These are phyloP conservation scores for Clupea harengus DNA, from an alignment of 2,113 vertebrate genomes.

Conservation along the genomic window DNA sequence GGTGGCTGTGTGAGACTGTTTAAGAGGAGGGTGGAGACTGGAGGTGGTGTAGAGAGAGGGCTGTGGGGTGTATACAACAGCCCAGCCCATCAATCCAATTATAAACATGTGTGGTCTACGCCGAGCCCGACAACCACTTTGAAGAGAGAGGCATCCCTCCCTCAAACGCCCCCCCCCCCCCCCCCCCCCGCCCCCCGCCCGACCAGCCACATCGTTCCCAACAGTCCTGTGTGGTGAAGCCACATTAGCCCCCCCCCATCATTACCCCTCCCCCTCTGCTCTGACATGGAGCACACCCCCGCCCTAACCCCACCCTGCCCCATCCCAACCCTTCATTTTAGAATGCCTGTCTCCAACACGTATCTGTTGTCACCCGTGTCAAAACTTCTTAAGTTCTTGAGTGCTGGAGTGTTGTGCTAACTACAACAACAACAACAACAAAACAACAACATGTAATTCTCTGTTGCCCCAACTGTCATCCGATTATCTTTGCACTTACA, in stretches of 20 bases:
- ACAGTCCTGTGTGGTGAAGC: slow-evolving; percentile 41
- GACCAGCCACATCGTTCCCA: slow-evolving; percentile 30
- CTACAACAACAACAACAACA: neutral
- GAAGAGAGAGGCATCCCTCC: slow-evolving; percentile 25
- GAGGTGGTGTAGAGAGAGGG: neutral
- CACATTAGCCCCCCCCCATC: slow-evolving; percentile 39
- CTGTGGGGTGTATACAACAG: slow-evolving; percentile 42
- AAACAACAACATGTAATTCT: neutral
- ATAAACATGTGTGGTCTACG: slow-evolving; percentile 51
- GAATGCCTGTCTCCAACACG: slow-evolving; percentile 22
- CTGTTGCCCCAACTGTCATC: neutral
- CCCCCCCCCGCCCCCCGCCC: slow-evolving; percentile 18
- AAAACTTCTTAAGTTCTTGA: neutral
- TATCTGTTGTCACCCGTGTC: slow-evolving; percentile 14
- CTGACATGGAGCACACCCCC: neutral
- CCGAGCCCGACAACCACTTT: slow-evolving; percentile 44
- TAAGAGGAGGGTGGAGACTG: slow-evolving; percentile 26
- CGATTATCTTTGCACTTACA: slow-evolving; percentile 38
- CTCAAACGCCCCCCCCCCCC: slow-evolving; percentile 26
- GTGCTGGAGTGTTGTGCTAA: slow-evolving; percentile 24
- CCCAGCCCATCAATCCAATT: slow-evolving; percentile 43
- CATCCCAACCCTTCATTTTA: neutral
- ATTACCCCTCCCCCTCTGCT: slow-evolving; percentile 20
- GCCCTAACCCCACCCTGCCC: neutral
- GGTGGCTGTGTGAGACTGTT: slow-evolving; percentile 39